phyloP scores from a whole-genome alignment of 2,113 vertebrate species.

The Paratilapia polleni region DNA sequence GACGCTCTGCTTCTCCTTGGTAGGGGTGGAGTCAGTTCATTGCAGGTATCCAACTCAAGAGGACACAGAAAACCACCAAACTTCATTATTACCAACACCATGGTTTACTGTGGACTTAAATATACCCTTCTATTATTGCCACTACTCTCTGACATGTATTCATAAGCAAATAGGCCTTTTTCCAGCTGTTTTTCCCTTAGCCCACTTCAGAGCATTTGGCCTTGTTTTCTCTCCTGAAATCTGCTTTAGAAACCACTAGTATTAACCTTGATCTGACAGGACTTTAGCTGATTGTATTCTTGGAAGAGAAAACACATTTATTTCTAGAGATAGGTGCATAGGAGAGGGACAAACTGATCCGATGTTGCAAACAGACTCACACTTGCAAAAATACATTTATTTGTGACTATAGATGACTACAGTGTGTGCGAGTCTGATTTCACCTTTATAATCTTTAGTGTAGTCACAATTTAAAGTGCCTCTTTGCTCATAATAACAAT shows the following conservation, averaged over 20 bases:
- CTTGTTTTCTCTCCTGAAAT: background rate
- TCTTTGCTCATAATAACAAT: too few species aligned
- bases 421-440: too few species aligned
- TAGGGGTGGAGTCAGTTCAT: background rate
- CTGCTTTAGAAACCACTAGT: background rate
- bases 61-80: background rate
- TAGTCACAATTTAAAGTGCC: too few species aligned
- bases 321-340: background rate
- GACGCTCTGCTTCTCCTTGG: background rate
- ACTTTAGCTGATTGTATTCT: background rate
- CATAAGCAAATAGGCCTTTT: background rate
- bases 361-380: too few species aligned
- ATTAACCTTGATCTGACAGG: background rate
- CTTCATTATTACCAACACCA: background rate
- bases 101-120: background rate
- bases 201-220: background rate
- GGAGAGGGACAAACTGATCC: background rate
- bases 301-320: background rate
- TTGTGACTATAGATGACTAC: too few species aligned
- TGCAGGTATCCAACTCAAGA: background rate
- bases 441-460: too few species aligned
- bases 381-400: too few species aligned
- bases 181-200: background rate
- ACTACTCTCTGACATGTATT: background rate
- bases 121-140: background rate